These are phyloP conservation scores for Trypoxylon attenuatum DNA, from an alignment of 2,888 invertebrate genomes.

Conservation along the genomic window DNA sequence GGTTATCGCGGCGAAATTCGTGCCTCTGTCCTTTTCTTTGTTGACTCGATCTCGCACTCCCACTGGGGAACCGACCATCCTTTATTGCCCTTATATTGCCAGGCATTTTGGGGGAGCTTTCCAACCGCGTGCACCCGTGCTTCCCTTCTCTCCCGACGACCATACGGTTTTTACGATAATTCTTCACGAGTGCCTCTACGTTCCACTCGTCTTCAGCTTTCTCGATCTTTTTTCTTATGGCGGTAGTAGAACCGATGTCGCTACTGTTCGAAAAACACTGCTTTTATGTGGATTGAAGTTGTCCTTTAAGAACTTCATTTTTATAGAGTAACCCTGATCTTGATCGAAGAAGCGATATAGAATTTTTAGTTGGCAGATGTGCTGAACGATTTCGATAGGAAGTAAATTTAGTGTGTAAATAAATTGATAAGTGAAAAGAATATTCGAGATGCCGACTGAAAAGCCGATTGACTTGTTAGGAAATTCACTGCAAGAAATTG, in stretches of 20 bases:
- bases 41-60: background rate
- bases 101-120: conserved; percentile 25
- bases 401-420: conserved; percentile 5
- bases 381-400: background rate
- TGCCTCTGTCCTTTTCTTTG: conserved; percentile 3
- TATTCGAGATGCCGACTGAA: conserved; percentile 63
- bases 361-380: background rate
- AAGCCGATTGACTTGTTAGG: conserved; percentile 60
- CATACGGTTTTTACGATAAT: conserved; percentile 26
- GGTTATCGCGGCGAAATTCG: conserved; percentile 54
- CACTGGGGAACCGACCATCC: conserved; percentile 25
- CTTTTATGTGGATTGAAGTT: no score
- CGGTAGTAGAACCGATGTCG: no score
- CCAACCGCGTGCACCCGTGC: background rate
- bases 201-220: no score
- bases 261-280: no score
- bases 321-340: no score
- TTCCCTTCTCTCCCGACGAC: conserved; percentile 7
- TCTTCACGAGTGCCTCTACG: conserved; percentile 1
- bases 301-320: no score
- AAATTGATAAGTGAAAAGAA: conserved; percentile 38
- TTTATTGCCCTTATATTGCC: conserved; percentile 28
- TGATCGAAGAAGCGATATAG: no score
- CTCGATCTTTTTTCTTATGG: no score
- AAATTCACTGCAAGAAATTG: conserved; percentile 58